Base-by-base conservation (phyloP, 2,888 invertebrate species). In the Nezara viridula region DNA sequence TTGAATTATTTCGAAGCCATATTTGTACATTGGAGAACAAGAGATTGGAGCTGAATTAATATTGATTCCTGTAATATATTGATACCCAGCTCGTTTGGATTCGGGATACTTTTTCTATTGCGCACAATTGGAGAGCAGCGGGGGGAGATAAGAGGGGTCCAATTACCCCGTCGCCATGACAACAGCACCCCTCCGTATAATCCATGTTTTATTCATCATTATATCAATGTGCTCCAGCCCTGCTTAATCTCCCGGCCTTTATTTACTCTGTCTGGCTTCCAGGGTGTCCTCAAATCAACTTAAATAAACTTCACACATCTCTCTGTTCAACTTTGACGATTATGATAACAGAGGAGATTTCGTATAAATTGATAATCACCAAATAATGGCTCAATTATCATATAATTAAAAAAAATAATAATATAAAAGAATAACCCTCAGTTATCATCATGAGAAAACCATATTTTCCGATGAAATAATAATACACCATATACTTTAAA, bases 131-230 rank as follows among this genome's bases (percentile, higher is more conserved):
- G 81, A 81, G 44, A 81, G 44, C 44, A 47, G 24, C n/a, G 86
- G 86, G 52, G 50, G 86, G 86, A 47, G 55, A 55, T 55, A 37
- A 86, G 37, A 52, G 86, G 52, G 86, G 50, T 3, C 52, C 86
- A 86, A 86, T 86, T 86, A 86, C 86, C 50, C 50, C 86, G 86
- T 86, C 40, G 50, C 86, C 86, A 55, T 50, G 86, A 32, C 86
- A 24, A 86, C 86, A 52, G 55, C 55, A 52, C 52, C 86, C 86
- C 86, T 55, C 55, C 55, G 40, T 86, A 86, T 88, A 88, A 88
- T 88, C 88, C 66, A 88, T 88, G 88, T 88, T 88, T 88, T 88
- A 88, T 88, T 88, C 88, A 88, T 88, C 88, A 73, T 88, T 88
- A 73, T 73, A 88, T 88, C 88, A 88, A 88, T 88, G 60, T 88